Conservation (phyloP, 2,113 vertebrate species). For the Prunella fulvescens region DNA sequence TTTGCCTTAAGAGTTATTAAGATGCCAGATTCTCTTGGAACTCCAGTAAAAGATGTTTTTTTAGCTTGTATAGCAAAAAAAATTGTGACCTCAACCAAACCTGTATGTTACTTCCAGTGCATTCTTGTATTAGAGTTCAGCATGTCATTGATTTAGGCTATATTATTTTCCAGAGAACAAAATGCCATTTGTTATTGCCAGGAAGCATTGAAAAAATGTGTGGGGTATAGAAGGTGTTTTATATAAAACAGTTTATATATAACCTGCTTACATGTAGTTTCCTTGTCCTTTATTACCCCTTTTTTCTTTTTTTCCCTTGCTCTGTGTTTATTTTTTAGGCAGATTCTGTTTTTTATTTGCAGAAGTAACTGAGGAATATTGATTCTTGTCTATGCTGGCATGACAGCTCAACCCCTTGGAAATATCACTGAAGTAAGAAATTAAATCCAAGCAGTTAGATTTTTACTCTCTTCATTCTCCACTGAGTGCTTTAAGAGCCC, state of each 20-base stretch:
- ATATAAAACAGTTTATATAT: not conserved
- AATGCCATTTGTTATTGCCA: slow-evolving; percentile 31
- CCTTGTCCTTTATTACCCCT: not conserved
- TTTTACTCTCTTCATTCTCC: not conserved
- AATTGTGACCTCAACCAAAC: not conserved
- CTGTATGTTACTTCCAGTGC: not conserved
- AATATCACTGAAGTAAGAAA: slow-evolving; percentile 45
- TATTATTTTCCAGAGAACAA: slow-evolving; percentile 16
- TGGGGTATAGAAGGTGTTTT: slow-evolving; percentile 16
- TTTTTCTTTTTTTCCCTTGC: not conserved
- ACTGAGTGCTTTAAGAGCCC: not conserved
- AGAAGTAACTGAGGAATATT: slow-evolving; percentile 10
- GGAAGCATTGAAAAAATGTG: not conserved
- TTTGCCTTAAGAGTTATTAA: not conserved
- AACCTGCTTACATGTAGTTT: not conserved
- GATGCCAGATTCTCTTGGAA: not conserved
- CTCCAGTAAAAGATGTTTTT: not conserved
- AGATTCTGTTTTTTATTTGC: slow-evolving; percentile 18
- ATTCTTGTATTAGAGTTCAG: slow-evolving; percentile 10
- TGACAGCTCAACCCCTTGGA: not conserved
- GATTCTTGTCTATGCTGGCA: slow-evolving; percentile 3
- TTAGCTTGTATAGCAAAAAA: not conserved
- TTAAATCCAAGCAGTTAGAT: not conserved
- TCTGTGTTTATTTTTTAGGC: not conserved
- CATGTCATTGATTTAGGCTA: slow-evolving; percentile 11